Evolutionary conservation across 2,113 vertebrate genomes (phyloP).

Genomic region (Aix galericulata): DNA sequence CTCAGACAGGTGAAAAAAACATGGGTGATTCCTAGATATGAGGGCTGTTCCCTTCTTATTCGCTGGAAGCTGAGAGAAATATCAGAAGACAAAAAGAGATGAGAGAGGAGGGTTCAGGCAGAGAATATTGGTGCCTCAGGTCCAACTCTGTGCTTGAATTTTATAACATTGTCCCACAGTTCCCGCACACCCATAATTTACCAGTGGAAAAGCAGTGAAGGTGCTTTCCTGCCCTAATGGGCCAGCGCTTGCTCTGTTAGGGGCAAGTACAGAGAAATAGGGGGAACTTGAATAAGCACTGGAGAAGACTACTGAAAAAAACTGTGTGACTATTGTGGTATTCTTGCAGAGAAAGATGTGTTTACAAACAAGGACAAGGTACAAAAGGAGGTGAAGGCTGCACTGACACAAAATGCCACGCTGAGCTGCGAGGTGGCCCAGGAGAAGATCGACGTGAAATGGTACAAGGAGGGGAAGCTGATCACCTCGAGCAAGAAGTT

Average conservation of each 20-base stretch:
- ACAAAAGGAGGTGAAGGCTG: background rate
- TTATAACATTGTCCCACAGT: background rate
- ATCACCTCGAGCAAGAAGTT: slow-evolving; percentile 73
- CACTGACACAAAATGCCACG: background rate
- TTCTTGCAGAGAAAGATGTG: background rate
- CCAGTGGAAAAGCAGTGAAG: background rate
- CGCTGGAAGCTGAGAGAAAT: background rate
- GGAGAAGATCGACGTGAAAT: slow-evolving; percentile 79
- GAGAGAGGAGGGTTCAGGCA: background rate
- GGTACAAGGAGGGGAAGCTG: slow-evolving; percentile 80
- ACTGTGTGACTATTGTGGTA: background rate
- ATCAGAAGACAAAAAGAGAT: background rate
- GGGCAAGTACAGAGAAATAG: background rate
- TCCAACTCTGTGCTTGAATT: background rate
- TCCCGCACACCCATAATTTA: fast-evolving
- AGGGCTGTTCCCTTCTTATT: background rate
- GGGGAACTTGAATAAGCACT: background rate
- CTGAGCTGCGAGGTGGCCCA: slow-evolving; percentile 76
- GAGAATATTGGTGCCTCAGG: fast-evolving
- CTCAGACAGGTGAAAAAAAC: background rate
- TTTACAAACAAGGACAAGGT: slow-evolving; percentile 63
- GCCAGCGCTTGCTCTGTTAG: fast-evolving
- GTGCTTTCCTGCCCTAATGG: background rate
- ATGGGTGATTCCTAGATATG: background rate
- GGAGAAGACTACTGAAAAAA: background rate